phyloP scores from a whole-genome alignment of 2,797 vertebrate species.

The Poeciliopsis infans region DNA sequence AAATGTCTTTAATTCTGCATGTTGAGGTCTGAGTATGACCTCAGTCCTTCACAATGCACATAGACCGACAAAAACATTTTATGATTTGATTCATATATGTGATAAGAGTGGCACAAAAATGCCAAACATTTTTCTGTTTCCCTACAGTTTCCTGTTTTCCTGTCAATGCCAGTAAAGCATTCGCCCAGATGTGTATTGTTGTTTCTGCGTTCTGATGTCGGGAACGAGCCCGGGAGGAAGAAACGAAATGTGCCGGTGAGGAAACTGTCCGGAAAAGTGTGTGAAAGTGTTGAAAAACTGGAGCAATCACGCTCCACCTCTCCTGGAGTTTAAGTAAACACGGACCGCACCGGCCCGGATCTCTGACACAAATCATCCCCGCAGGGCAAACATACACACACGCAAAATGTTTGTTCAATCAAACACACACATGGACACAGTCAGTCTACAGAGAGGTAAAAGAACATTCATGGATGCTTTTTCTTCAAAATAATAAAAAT shows the following conservation, averaged over 20 bases:
- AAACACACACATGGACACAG: constrained; percentile 3
- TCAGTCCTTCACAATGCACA: constrained; percentile 24
- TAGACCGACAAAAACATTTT: constrained; percentile 31
- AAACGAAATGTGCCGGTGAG: constrained; percentile 64
- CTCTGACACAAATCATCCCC: constrained; percentile 66
- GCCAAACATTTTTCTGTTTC: constrained; percentile 60
- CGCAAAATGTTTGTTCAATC: constrained; percentile 1
- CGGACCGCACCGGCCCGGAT: constrained; percentile 53
- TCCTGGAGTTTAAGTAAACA: constrained; percentile 72
- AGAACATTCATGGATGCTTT: background rate
- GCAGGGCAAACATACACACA: constrained; percentile 6
- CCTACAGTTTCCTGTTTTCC: constrained; percentile 12
- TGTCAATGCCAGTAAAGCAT: constrained; percentile 58
- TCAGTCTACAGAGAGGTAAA: background rate
- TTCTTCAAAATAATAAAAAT: constrained; percentile 4
- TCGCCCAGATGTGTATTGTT: constrained; percentile 69
- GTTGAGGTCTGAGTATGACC: constrained; percentile 11
- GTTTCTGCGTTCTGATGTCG: constrained; percentile 14
- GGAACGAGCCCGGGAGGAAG: constrained; percentile 35
- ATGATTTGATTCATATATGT: constrained; percentile 31
- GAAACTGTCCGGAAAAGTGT: constrained; percentile 73
- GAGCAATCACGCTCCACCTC: constrained; percentile 69
- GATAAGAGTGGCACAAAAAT: constrained; percentile 47
- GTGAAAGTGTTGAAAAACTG: constrained; percentile 77
- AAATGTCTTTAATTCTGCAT: background rate